These are phyloP conservation scores for Drosophila multiciliata DNA, from an alignment of 2,888 invertebrate genomes.

Conservation along the genomic window DNA sequence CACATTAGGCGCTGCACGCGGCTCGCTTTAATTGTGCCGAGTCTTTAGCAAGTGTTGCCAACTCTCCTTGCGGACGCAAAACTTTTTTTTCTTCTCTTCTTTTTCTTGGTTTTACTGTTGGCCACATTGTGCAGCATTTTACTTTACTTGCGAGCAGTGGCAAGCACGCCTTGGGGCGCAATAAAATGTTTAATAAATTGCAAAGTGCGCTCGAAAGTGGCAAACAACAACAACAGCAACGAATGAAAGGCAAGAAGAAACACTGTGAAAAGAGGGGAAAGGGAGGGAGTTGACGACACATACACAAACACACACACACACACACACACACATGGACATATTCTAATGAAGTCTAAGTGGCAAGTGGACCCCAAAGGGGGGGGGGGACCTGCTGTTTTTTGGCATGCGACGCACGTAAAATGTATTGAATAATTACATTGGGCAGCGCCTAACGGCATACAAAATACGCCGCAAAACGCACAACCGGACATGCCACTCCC, in stretches of 20 bases:
- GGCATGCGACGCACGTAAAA: conserved; percentile 74
- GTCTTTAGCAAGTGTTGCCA: conserved; percentile 31
- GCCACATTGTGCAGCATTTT: conserved; percentile 47
- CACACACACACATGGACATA: conserved; percentile 28
- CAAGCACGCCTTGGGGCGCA: conserved; percentile 76
- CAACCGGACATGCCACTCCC: conserved; percentile 50
- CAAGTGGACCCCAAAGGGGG: not conserved
- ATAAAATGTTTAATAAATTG: conserved; percentile 80
- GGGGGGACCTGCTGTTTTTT: conserved; percentile 39
- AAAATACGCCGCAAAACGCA: conserved; percentile 47
- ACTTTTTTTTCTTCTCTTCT: conserved; percentile 22
- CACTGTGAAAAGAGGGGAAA: not conserved
- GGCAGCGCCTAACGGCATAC: conserved; percentile 73
- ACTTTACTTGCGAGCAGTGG: conserved; percentile 41
- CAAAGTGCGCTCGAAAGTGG: conserved; percentile 68
- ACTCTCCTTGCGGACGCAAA: conserved; percentile 18
- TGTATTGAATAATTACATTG: conserved; percentile 80
- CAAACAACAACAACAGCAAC: conserved; percentile 27
- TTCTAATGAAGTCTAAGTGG: conserved; percentile 72
- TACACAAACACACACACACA: not conserved
- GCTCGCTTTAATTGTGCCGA: conserved; percentile 34
- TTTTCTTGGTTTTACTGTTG: conserved; percentile 24
- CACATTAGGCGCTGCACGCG: conserved; percentile 28
- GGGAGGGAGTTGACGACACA: conserved; percentile 42
- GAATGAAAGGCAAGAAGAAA: conserved; percentile 24